Base-by-base conservation (phyloP, 2,888 invertebrate species). In the Tetrapedia diversipes region DNA sequence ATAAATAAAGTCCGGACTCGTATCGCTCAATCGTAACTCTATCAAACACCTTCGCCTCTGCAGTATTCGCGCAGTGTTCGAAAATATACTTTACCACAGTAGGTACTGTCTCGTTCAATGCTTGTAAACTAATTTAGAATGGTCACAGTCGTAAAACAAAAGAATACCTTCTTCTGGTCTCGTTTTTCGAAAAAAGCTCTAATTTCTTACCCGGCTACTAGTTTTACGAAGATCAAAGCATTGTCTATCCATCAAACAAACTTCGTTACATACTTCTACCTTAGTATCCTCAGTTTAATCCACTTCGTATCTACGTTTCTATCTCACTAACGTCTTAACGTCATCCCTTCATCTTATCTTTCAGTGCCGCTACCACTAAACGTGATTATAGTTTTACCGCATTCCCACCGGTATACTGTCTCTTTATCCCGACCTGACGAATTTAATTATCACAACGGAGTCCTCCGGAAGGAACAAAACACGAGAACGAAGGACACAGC, bases 391-490 rank as follows among this genome's bases (percentile, higher is more conserved):
- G 71, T 49, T 37, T n/a, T 41, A 22, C 43, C 14, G 14, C 63
- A 10, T 67, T 61, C 32, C 16, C 11, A 61, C 27, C 4, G 34
- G 2, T 32, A 19, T 24, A 11, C 24, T 7, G 29, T 43, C 27
- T 45, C 43, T n/a, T n/a, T 14, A 27, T 34, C 53, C 8, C 51
- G 14, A 27, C 53, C 41, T 22, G 32, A 3, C 19, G 29, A 22
- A 72, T 73, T 73, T 43, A 56, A 63, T 72, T 63, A 49, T 37
- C 37, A 8, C 19, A 39, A 41, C 10, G n/a, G 69, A 24, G 43
- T 51, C 69, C 51, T 37, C 8, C 11, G 27, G 27, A 4, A 51
- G 51, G 51, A 19, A 11, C 49, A 51, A 69, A 71, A 57, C n/a
- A 22, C 39, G 32, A 10, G 16, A n/a, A n/a, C n/a, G n/a, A n/a